Conservation (phyloP, 2,113 vertebrate genomes). For the Micromys minutus region DNA sequence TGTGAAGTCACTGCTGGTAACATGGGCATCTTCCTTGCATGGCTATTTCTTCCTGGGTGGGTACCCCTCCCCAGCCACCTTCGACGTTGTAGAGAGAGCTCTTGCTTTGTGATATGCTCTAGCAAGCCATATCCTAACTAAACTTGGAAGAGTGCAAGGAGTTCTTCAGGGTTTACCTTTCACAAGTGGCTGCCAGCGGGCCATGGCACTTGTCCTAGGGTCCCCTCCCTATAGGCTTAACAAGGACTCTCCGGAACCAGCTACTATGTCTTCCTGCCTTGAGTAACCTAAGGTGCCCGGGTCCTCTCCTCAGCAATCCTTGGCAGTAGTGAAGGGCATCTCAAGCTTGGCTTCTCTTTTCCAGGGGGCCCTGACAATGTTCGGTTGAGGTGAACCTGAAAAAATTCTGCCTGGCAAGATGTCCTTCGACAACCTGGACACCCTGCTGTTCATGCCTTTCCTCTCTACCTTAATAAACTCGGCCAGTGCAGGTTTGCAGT, state of each 20-base stretch:
- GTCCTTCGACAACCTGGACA: not conserved
- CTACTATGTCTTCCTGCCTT: not conserved
- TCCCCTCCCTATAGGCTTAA: not conserved
- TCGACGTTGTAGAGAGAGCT: not conserved
- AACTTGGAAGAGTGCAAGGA: not conserved
- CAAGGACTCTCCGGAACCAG: not conserved
- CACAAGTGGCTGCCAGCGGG: not conserved
- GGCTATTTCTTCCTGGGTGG: not conserved
- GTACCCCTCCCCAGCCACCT: not conserved
- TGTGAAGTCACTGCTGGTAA: constrained; percentile 63
- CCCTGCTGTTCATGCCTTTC: rapidly evolving
- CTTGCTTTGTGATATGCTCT: not conserved
- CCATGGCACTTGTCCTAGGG: not conserved
- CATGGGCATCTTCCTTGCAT: not conserved
- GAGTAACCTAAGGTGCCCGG: not conserved
- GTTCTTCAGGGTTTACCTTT: not conserved
- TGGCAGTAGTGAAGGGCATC: too few relatives aligned
- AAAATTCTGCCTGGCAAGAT: not conserved
- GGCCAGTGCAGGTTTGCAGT: not conserved
- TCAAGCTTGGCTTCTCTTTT: constrained; percentile 24
- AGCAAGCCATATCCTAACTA: not conserved
- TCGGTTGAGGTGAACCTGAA: not conserved
- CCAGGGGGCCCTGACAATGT: constrained; percentile 30
- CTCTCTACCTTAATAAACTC: constrained; percentile 57
- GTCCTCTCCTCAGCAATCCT: not conserved